phyloP scores from a whole-genome alignment of 1,140 invertebrate species.

The Hylyphantes graminicola region DNA sequence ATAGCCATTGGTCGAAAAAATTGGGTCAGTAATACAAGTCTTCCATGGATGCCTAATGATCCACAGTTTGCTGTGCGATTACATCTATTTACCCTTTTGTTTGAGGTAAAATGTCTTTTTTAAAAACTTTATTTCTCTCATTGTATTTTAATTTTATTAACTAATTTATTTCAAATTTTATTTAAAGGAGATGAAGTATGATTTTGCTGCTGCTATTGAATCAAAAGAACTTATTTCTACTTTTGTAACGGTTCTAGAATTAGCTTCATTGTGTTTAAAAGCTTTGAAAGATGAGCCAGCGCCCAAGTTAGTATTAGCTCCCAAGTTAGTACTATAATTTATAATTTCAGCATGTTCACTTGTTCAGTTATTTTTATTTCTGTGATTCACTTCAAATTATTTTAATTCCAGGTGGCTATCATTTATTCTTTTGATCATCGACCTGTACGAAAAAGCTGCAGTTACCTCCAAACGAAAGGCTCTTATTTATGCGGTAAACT shows the following conservation, averaged over 20 bases:
- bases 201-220: constrained; percentile 74
- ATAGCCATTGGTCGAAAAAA: constrained; percentile 62
- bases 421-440: constrained; percentile 80
- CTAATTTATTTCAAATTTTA: not conserved
- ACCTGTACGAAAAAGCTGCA: constrained; percentile 84
- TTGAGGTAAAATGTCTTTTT: constrained; percentile 73
- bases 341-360: not conserved
- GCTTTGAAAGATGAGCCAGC: constrained; percentile 45
- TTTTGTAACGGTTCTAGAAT: constrained; percentile 61
- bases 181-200: constrained; percentile 77
- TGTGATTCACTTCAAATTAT: constrained; percentile 34
- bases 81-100: constrained; percentile 82
- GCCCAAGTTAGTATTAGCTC: constrained; percentile 50
- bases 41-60: constrained; percentile 73
- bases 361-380: too few relatives aligned
- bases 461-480: constrained; percentile 78
- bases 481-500: constrained; percentile 76
- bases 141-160: constrained; percentile 44
- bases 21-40: constrained; percentile 66
- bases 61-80: constrained; percentile 76
- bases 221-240: constrained; percentile 67
- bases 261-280: constrained; percentile 55
- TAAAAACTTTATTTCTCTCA: not conserved
- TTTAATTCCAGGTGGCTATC: constrained; percentile 84
- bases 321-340: constrained; percentile 3